Percentiles rank a stretch among this genome's conserved stretches.
Evolutionary conservation across 2,797 vertebrate species (phyloP).

Genomic region (Vespertilio murinus): DNA sequence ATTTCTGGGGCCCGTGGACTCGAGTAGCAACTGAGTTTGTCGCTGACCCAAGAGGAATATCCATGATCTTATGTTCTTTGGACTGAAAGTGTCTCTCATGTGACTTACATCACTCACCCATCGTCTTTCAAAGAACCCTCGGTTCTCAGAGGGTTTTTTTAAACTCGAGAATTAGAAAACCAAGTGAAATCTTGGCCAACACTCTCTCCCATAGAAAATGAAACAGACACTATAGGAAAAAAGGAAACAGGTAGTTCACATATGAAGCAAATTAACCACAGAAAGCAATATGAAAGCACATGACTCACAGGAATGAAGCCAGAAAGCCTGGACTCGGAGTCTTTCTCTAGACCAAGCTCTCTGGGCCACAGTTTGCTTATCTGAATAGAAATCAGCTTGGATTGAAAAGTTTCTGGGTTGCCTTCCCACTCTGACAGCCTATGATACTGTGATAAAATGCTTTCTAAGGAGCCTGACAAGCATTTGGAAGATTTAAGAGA

Average conservation of each 20-base stretch:
- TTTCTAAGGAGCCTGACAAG: not conserved
- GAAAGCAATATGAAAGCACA: not conserved
- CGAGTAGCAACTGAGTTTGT: not conserved
- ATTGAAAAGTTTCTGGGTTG: not conserved
- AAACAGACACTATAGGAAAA: not conserved
- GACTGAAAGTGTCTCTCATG: not conserved
- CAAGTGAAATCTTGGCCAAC: conserved; percentile 52
- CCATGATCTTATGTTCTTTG: not conserved
- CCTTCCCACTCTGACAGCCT: not conserved
- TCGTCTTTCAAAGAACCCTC: not conserved
- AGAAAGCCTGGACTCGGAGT: not conserved
- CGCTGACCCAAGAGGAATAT: not conserved
- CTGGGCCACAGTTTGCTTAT: not conserved
- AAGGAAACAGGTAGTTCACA: not conserved
- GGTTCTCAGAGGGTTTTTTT: conserved; percentile 17
- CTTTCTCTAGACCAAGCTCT: not conserved
- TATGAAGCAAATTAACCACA: conserved; percentile 22
- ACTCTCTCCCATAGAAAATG: conserved; percentile 60
- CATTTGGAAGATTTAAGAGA: not conserved
- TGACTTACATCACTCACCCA: not conserved
- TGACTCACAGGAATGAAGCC: not conserved
- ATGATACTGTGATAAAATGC: not conserved
- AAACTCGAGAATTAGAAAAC: conserved; percentile 56
- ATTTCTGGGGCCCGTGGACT: not conserved
- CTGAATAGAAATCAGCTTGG: not conserved